phyloP scores from a whole-genome alignment of 2,888 invertebrate species.

The Pogonocherus hispidulus region DNA sequence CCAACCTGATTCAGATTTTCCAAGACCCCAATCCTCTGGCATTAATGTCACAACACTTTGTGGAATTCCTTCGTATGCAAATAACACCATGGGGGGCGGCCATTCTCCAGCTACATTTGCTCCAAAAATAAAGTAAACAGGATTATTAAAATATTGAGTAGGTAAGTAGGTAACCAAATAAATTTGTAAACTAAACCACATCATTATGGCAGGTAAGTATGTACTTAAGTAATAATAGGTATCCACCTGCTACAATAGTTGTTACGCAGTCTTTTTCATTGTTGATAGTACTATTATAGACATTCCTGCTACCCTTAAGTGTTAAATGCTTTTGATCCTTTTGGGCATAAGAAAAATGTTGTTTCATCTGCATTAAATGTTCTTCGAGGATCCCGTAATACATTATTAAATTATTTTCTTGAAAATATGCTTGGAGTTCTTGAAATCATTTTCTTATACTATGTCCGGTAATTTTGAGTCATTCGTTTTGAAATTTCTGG shows the following conservation, averaged over 20 bases:
- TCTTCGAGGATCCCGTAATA: slow-evolving; percentile 13
- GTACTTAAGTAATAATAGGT: no score
- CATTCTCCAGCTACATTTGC: slow-evolving; percentile 18
- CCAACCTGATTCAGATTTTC: background rate
- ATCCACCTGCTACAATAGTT: background rate
- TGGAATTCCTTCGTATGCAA: slow-evolving; percentile 21
- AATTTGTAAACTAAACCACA: background rate
- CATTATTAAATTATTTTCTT: slow-evolving; percentile 21
- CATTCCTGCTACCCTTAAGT: slow-evolving; percentile 14
- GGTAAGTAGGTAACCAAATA: no score
- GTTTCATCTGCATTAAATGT: slow-evolving; percentile 30
- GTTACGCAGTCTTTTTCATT: background rate
- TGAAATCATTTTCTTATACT: slow-evolving; percentile 22
- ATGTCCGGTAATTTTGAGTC: slow-evolving; percentile 52
- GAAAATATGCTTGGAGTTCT: slow-evolving; percentile 24
- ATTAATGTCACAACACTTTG: slow-evolving; percentile 1
- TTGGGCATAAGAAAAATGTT: slow-evolving; percentile 35
- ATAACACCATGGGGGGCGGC: slow-evolving; percentile 18
- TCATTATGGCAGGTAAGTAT: background rate
- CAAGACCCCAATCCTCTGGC: slow-evolving; percentile 9
- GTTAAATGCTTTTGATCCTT: slow-evolving; percentile 10
- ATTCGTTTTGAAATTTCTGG: slow-evolving; percentile 53
- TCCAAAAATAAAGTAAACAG: background rate
- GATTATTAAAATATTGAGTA: no score
- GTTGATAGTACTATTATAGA: background rate